Conservation (phyloP, 1,140 invertebrate genomes). For the Laupala kohalensis region DNA sequence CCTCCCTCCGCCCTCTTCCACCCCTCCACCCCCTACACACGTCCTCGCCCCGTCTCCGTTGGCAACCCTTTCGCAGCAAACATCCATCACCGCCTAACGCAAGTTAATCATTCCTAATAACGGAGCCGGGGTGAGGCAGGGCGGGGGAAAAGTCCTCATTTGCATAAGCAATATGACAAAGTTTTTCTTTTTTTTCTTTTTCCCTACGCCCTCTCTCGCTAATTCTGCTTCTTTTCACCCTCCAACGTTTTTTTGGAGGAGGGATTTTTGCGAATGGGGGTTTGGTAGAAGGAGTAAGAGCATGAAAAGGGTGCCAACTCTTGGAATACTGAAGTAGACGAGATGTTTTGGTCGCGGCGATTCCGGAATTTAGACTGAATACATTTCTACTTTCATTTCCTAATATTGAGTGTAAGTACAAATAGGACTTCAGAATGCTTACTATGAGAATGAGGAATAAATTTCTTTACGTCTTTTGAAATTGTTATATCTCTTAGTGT, state of each 20-base stretch:
- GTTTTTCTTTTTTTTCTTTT: neutral
- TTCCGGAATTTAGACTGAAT: too few relatives aligned
- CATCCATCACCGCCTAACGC: conserved; percentile 1
- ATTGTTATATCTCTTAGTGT: too few relatives aligned
- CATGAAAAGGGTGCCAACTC: too few relatives aligned
- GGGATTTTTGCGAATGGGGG: neutral
- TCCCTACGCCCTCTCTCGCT: neutral
- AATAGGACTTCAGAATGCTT: too few relatives aligned
- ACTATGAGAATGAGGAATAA: too few relatives aligned
- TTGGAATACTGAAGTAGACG: too few relatives aligned
- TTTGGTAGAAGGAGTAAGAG: too few relatives aligned
- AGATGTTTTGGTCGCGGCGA: too few relatives aligned
- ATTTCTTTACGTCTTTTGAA: too few relatives aligned
- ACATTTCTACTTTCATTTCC: too few relatives aligned
- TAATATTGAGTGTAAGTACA: too few relatives aligned
- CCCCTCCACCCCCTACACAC: neutral
- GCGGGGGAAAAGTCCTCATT: neutral
- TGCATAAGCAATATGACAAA: conserved; percentile 9
- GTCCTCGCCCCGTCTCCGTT: neutral
- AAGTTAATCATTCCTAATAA: conserved; percentile 9
- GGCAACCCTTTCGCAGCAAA: neutral
- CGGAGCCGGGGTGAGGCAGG: neutral
- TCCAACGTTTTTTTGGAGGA: neutral
- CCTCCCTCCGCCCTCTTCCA: neutral
- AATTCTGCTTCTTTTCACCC: too few relatives aligned